Conservation (phyloP, 2,797 vertebrate genomes). For the Hemibagrus guttatus region DNA sequence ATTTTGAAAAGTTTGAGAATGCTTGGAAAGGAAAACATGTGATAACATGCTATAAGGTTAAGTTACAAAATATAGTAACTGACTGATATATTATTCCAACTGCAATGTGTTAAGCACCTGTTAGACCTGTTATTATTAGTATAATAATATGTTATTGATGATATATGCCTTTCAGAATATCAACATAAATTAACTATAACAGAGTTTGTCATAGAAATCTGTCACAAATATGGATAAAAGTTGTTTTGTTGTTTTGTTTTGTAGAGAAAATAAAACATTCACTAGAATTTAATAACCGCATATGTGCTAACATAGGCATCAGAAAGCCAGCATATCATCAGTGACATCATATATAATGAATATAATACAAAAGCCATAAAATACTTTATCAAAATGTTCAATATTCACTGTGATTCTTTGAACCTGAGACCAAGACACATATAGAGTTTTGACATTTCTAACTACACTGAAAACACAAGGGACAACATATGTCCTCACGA, state of each 20-base stretch:
- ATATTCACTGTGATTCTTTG: not conserved
- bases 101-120: slow-evolving; percentile 7
- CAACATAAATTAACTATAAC: not conserved
- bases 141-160: not conserved
- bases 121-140: not conserved
- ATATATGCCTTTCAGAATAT: not conserved
- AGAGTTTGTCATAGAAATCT: not conserved
- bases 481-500: slow-evolving; percentile 2
- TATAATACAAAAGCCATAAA: not conserved
- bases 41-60: not conserved
- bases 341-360: not conserved
- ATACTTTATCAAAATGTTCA: not conserved
- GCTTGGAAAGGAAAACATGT: not conserved
- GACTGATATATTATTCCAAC: slow-evolving; percentile 18
- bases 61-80: not conserved
- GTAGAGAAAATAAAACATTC: not conserved
- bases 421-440: slow-evolving; percentile 11
- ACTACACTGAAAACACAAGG: not conserved
- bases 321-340: not conserved
- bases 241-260: not conserved
- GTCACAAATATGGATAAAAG: not conserved
- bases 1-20: slow-evolving; percentile 29
- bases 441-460: not conserved
- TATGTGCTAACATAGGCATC: not conserved
- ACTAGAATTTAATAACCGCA: not conserved